phyloP scores from a whole-genome alignment of 2,888 invertebrate genomes.

The Tubulanus polymorphus region DNA sequence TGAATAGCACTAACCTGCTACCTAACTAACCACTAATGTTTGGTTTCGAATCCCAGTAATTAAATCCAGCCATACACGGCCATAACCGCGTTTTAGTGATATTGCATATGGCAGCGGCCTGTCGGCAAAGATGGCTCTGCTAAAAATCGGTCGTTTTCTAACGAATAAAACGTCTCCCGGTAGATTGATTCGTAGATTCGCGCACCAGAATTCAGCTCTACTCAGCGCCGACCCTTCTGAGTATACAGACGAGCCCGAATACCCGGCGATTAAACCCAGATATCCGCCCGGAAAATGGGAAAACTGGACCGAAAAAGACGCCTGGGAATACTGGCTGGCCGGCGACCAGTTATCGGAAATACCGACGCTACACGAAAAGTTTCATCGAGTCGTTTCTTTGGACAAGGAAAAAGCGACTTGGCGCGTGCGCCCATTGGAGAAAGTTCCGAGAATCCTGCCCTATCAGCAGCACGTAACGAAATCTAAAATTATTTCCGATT shows the following conservation, averaged over 20 bases:
- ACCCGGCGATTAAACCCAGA: conserved; percentile 41
- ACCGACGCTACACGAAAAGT: conserved; percentile 25
- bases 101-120: too few species aligned
- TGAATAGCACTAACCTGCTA: too few species aligned
- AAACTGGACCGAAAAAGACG: conserved; percentile 25
- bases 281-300: conserved; percentile 44
- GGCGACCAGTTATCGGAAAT: conserved; percentile 22
- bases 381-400: too few species aligned
- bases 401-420: conserved; percentile 15
- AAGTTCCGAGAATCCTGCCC: conserved; percentile 55
- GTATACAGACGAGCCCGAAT: conserved; percentile 23
- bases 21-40: too few species aligned
- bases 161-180: too few species aligned
- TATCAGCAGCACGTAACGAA: conserved; percentile 73
- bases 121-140: too few species aligned
- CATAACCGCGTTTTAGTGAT: too few species aligned
- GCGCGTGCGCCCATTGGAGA: conserved; percentile 11
- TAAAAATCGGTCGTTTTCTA: too few species aligned
- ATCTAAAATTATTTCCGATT: conserved; percentile 65
- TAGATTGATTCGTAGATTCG: too few species aligned
- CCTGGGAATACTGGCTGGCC: conserved; percentile 36
- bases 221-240: neutral
- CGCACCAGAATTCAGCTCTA: neutral
- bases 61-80: too few species aligned
- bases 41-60: too few species aligned